These are phyloP conservation scores for Cyclura pinguis DNA, from an alignment of 2,797 vertebrate genomes.

Conservation along the genomic window DNA sequence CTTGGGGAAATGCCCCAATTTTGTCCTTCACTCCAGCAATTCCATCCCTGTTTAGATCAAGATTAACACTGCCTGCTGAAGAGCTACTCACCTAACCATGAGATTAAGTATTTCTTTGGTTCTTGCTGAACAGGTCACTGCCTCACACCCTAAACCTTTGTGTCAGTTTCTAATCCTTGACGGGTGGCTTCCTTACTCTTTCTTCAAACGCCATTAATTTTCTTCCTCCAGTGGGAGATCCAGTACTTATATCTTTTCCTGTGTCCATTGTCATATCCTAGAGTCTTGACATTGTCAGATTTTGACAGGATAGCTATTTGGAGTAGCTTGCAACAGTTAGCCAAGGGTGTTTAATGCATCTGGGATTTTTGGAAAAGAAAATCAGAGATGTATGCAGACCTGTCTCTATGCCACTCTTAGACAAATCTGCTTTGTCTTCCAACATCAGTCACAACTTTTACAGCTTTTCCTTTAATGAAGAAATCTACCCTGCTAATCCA, in stretches of 20 bases:
- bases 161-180: neutral
- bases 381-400: neutral
- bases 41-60: neutral
- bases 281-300: neutral
- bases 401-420: no score
- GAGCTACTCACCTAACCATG: neutral
- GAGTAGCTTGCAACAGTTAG: neutral
- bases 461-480: neutral
- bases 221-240: neutral
- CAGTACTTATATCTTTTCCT: neutral
- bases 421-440: neutral
- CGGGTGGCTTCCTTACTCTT: neutral
- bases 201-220: neutral
- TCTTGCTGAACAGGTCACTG: neutral
- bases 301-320: neutral
- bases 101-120: neutral
- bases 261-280: neutral
- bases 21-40: no score
- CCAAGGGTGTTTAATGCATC: neutral
- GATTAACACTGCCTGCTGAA: neutral
- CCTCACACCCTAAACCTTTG: neutral
- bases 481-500: neutral
- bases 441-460: neutral
- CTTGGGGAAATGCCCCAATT: no score
- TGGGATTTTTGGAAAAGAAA: neutral